Percentiles rank a stretch among this genome's conserved stretches.
Evolutionary conservation across 2,888 invertebrate species (phyloP).

Genomic region (Melinaea marsaeus): DNA sequence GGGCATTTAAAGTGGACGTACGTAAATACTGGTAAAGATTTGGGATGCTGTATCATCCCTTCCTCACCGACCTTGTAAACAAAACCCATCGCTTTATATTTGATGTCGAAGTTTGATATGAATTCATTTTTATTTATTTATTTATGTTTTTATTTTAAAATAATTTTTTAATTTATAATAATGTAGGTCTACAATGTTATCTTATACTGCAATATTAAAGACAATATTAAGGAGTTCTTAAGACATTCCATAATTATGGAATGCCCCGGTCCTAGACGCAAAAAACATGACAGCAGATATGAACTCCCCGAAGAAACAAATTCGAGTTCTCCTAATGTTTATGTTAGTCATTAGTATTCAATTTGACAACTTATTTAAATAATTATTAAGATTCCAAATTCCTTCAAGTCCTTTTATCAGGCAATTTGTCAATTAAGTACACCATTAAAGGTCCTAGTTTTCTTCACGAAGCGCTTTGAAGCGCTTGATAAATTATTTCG

Average conservation of each 20-base stretch:
- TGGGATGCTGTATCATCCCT: conserved; percentile 25
- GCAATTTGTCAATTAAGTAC: not conserved
- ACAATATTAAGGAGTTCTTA: no score
- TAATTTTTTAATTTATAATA: no score
- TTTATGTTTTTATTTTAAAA: no score
- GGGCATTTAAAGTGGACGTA: conserved; percentile 33
- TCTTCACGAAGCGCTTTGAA: conserved; percentile 14
- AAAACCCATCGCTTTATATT: conserved; percentile 17
- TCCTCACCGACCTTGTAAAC: conserved; percentile 22
- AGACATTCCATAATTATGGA: no score
- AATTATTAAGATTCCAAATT: not conserved
- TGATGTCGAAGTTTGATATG: not conserved
- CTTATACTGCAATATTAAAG: no score
- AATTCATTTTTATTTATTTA: not conserved
- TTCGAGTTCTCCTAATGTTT: no score
- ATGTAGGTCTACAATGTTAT: no score
- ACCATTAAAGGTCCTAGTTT: not conserved
- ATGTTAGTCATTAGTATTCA: no score
- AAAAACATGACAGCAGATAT: no score
- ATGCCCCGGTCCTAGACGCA: no score
- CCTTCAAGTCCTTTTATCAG: not conserved
- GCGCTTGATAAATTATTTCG: conserved; percentile 25
- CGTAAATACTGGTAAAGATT: conserved; percentile 36
- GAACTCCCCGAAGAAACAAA: no score
- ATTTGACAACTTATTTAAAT: not conserved